Percentiles rank a stretch among this genome's conserved stretches.
Evolutionary conservation across 2,113 vertebrate genomes (phyloP).

Genomic region (Emydocephalus ijimae): DNA sequence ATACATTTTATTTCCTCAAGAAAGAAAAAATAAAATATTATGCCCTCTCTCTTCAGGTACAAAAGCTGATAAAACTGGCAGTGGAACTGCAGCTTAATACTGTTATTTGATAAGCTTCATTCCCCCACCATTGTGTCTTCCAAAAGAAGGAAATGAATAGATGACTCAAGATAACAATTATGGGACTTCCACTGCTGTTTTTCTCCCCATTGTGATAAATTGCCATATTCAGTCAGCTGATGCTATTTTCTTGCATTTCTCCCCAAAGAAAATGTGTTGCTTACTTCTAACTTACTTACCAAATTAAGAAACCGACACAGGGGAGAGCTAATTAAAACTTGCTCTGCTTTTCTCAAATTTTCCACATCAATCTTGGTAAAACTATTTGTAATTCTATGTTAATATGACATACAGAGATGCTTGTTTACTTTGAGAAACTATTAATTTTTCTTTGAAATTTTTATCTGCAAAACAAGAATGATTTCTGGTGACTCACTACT

Average conservation of each 20-base stretch:
- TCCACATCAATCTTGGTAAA: neutral
- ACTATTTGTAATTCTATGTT: neutral
- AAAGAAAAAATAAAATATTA: neutral
- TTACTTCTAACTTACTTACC: neutral
- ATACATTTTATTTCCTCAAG: neutral
- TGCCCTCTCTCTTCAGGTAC: neutral
- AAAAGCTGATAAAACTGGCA: neutral
- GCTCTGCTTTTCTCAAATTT: neutral
- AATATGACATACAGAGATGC: neutral
- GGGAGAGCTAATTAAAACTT: neutral
- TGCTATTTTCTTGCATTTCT: neutral
- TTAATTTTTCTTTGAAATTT: slow-evolving; percentile 2
- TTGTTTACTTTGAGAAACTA: neutral
- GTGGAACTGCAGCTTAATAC: neutral
- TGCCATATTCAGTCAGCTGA: neutral
- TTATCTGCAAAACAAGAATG: neutral
- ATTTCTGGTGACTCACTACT: slow-evolving; percentile 10
- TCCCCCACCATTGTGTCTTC: neutral
- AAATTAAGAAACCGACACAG: neutral
- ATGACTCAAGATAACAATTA: neutral
- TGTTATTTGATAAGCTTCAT: neutral
- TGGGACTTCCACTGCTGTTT: neutral
- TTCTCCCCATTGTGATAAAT: neutral
- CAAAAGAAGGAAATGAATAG: neutral
- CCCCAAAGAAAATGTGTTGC: neutral